Evolutionary conservation across 1,140 invertebrate genomes (phyloP), one percentile per base, ranked within the genome.

Genomic region (Drosophila carrolli): DNA sequence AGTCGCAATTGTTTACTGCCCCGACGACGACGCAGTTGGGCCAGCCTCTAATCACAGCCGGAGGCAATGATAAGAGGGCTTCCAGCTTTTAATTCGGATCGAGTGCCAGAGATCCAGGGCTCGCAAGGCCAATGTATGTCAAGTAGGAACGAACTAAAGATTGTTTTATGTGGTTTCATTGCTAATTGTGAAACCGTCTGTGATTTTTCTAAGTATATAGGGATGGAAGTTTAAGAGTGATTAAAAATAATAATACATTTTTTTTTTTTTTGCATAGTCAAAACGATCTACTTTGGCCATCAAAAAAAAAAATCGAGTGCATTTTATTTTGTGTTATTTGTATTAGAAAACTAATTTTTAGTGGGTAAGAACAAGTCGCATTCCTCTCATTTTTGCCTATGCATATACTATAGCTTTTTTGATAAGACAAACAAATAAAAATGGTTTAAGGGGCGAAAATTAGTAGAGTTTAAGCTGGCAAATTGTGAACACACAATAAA

Each of bases 391-490:
- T 40, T 66, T 57, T 9, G 38, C 40, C 5, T 56, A 38, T 35
- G 51, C 27, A 37, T 71, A 35, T 40, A 62, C 47, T 59, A 48
- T 44, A 63, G 56, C 53, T 57, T 37, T 54, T 66, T 58, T 82
- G 82, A 86, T 88, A 86, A 88, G 83, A 43, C 58, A 44, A 37
- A 53, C 66, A 68, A 51, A 54, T 38, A 14, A 40, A 71, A 10
- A 1, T 23, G n/a, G 44, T 23, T 35, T 5, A 19, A 53, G 43
- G 6, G 5, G 51, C 29, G 4, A 50, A 57, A 40, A 63, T 82
- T 68, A 86, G 82, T 86, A 62, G 1, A 61, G 65, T 66, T 83
- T 76, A 60, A 88, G 71, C 71, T 62, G 60, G 71, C 73, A 57
- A 41, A 60, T 86, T 38, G 80, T 66, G 16, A 83, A 40, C 58